Evolutionary conservation across 2,888 invertebrate species (phyloP).

Genomic region (Nesidiocoris tenuis): DNA sequence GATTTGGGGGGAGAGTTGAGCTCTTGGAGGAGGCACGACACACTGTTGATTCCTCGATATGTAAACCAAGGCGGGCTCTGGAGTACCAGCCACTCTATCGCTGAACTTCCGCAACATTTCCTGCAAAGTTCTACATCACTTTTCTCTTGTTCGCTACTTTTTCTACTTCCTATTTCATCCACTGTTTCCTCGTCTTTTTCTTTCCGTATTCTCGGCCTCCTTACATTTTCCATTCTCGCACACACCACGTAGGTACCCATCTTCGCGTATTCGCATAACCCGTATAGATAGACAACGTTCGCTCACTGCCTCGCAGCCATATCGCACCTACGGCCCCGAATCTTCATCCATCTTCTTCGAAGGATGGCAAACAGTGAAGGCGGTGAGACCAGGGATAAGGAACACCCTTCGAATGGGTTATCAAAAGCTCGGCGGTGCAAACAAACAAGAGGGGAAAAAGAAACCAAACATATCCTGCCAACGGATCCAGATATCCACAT

Average conservation of each 20-base stretch:
- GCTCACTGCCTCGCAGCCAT: constrained; percentile 12
- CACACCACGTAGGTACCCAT: not conserved
- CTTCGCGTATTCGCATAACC: not conserved
- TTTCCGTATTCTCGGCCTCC: not conserved
- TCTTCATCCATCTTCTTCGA: constrained; percentile 41
- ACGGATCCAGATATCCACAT: not conserved
- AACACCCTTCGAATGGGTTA: constrained; percentile 31
- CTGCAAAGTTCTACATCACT: constrained; percentile 7
- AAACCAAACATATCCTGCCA: constrained; percentile 15
- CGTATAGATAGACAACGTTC: not conserved
- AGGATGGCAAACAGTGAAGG: constrained; percentile 26
- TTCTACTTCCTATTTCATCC: not conserved
- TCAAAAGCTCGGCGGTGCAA: constrained; percentile 34
- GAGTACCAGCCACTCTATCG: constrained; percentile 35
- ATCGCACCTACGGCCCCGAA: constrained; percentile 26
- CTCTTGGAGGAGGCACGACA: constrained; percentile 8
- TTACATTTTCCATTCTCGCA: not conserved
- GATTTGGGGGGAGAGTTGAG: not conserved
- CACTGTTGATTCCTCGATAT: constrained; percentile 42
- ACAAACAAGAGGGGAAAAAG: constrained; percentile 16
- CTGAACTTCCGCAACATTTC: constrained; percentile 39
- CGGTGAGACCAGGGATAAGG: constrained; percentile 3
- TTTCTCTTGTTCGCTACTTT: constrained; percentile 1
- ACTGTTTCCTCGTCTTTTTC: not conserved
- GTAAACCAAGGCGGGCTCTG: constrained; percentile 23